These are phyloP conservation scores for Myripristis jacobus DNA, from an alignment of 2,797 vertebrate genomes.

Conservation along the genomic window DNA sequence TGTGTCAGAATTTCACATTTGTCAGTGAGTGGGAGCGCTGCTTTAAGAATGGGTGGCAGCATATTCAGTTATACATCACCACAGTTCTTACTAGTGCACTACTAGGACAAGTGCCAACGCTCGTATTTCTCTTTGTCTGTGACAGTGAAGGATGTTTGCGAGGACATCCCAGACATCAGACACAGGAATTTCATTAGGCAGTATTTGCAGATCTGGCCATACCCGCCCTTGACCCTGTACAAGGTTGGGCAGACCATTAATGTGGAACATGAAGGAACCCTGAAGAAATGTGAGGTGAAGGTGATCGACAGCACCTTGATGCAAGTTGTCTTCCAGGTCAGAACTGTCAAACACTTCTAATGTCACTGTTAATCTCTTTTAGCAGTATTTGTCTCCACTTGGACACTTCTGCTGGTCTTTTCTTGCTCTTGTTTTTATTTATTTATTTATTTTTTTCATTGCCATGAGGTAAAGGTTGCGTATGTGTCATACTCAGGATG, in stretches of 20 bases:
- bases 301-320: slow-evolving; percentile 88
- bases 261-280: slow-evolving; percentile 84
- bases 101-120: not conserved
- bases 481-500: slow-evolving; percentile 74
- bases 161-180: slow-evolving; percentile 86
- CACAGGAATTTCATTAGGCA: slow-evolving; percentile 86
- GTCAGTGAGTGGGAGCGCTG: no score
- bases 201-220: slow-evolving; percentile 88
- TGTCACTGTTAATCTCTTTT: no score
- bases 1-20: no score
- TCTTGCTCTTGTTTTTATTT: not conserved
- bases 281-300: slow-evolving; percentile 85
- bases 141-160: slow-evolving; percentile 86
- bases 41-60: no score
- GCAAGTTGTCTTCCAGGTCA: slow-evolving; percentile 51
- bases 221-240: slow-evolving; percentile 86
- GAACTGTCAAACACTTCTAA: slow-evolving; percentile 17
- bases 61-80: no score
- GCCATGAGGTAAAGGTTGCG: not conserved
- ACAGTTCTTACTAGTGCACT: not conserved
- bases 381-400: no score
- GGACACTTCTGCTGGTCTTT: not conserved
- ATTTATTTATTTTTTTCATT: no score
- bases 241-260: slow-evolving; percentile 84
- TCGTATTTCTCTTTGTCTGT: slow-evolving; percentile 17